Evolutionary conservation across 2,113 vertebrate species (phyloP).

Genomic region (Hemicordylus capensis): DNA sequence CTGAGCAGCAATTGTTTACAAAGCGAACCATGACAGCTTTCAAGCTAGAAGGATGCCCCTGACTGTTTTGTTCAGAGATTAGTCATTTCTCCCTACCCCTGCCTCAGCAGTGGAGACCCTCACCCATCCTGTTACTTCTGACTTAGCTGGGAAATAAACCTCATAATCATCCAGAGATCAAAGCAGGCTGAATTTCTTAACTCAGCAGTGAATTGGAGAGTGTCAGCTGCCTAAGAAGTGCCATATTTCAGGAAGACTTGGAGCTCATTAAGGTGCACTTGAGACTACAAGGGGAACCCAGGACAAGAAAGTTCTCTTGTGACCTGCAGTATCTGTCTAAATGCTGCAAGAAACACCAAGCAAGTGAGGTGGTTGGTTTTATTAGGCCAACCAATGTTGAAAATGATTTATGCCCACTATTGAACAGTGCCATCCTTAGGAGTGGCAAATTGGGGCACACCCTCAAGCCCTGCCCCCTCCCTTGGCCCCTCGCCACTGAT

Average conservation of each 20-base stretch:
- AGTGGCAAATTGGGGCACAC: too few species aligned
- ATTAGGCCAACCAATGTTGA: background rate
- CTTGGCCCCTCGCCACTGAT: too few species aligned
- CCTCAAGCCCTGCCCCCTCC: too few species aligned
- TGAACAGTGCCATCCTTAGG: too few species aligned
- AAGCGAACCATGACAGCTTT: background rate
- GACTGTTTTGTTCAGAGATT: background rate
- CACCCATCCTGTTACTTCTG: background rate
- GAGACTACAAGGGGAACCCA: background rate
- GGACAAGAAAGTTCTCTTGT: background rate
- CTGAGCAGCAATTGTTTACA: conserved; percentile 8
- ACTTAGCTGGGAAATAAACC: background rate
- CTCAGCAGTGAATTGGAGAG: background rate
- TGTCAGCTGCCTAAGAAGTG: background rate
- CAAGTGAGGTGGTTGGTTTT: background rate
- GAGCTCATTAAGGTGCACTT: background rate
- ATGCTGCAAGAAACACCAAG: background rate
- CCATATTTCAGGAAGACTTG: background rate
- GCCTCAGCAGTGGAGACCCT: background rate
- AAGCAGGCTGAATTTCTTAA: background rate
- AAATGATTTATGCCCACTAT: background rate
- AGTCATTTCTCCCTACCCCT: background rate
- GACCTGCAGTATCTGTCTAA: background rate
- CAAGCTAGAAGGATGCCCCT: background rate
- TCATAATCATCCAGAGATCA: background rate